Evolutionary conservation across 2,113 vertebrate genomes (phyloP).

Genomic region (Salvator merianae): DNA sequence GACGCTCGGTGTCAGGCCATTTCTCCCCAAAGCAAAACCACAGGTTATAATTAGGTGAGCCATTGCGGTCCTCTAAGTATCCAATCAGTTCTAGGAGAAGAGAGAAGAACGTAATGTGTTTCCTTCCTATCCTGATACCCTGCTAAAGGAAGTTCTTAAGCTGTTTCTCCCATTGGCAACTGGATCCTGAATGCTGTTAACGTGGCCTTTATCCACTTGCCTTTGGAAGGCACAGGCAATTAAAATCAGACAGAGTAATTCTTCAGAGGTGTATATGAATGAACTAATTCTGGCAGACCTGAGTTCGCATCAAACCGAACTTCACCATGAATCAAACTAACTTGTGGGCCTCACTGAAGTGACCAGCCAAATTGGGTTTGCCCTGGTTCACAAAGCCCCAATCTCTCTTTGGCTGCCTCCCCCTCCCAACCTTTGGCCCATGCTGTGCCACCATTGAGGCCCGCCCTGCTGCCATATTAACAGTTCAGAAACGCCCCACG

Average conservation of each 20-base stretch:
- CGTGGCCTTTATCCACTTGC: neutral
- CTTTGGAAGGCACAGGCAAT: neutral
- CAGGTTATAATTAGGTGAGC: constrained; percentile 75
- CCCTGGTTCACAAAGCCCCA: no score
- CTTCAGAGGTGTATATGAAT: no score
- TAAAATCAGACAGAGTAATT: neutral
- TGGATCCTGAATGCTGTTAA: neutral
- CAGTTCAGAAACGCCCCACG: no score
- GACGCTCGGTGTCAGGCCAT: constrained; percentile 80
- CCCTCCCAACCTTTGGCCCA: no score
- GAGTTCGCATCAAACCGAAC: no score
- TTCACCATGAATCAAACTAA: no score
- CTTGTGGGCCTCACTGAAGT: no score
- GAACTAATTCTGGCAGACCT: no score
- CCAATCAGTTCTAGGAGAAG: constrained; percentile 69
- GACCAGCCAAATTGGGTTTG: no score
- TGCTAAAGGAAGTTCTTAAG: neutral
- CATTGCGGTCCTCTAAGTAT: constrained; percentile 65
- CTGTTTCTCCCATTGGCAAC: neutral
- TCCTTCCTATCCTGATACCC: neutral
- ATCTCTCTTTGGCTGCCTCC: no score
- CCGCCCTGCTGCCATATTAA: no score
- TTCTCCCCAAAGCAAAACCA: constrained; percentile 87
- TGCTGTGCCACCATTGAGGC: no score
- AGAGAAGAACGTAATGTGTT: neutral